A percentile compares a stretch with the other conserved stretches of the same genome.
Evolutionary conservation across 2,797 vertebrate genomes (phyloP).

Genomic region (Steatocranus sp.): DNA sequence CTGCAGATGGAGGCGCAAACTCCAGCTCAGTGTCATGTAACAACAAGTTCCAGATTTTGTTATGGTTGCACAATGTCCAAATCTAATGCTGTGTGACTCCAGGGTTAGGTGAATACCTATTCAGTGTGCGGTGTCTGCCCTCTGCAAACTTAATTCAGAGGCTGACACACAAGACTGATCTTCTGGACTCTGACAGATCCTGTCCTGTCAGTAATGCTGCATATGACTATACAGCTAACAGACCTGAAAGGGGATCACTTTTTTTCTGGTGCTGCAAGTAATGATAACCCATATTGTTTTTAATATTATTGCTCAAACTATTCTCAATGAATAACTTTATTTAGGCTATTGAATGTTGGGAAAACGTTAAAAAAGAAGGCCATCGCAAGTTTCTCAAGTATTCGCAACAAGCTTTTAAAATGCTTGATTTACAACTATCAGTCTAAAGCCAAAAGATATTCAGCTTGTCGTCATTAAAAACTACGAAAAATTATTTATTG

Average conservation of each 20-base stretch:
- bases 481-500: not conserved
- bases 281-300: not conserved
- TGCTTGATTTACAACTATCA: not conserved
- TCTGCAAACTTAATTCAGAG: conserved; percentile 7
- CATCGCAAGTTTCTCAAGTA: not conserved
- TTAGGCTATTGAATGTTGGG: no score
- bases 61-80: conserved; percentile 34
- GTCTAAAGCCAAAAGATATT: not conserved
- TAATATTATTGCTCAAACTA: not conserved
- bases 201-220: not conserved
- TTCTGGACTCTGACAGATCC: not conserved
- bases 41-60: conserved; percentile 50
- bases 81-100: conserved; percentile 37
- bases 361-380: not conserved
- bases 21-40: conserved; percentile 13
- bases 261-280: not conserved
- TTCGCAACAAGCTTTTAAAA: not conserved
- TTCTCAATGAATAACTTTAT: not conserved
- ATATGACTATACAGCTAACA: not conserved
- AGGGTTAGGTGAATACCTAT: conserved; percentile 24
- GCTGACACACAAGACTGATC: not conserved
- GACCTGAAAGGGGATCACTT: not conserved
- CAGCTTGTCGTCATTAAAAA: not conserved
- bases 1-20: conserved; percentile 37
- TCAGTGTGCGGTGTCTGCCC: conserved; percentile 19